Conservation (phyloP, 2,113 vertebrate genomes). For the Ochotona curzoniae region DNA sequence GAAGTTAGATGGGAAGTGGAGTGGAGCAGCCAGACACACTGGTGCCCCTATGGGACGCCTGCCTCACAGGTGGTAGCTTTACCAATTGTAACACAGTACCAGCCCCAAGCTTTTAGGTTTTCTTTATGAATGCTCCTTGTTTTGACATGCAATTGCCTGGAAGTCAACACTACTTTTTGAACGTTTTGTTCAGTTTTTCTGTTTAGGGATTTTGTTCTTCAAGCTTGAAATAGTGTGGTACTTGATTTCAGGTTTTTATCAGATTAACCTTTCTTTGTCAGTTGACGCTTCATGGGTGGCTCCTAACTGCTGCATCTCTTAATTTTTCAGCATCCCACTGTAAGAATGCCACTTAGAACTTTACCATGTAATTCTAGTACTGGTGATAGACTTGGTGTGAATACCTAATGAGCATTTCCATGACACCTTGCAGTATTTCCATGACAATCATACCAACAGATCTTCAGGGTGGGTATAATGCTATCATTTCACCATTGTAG, state of each 20-base stretch:
- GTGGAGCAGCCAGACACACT: no score
- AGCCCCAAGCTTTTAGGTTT: background rate
- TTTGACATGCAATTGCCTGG: background rate
- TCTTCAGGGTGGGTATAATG: background rate
- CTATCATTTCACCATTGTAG: background rate
- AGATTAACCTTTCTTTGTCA: slow-evolving; percentile 22
- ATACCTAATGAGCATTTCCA: background rate
- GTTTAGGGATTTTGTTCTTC: slow-evolving; percentile 5
- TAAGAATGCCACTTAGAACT: background rate
- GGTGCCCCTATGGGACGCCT: no score
- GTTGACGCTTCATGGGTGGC: background rate
- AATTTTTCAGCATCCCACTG: background rate
- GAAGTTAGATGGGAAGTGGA: no score
- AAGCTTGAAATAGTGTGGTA: background rate
- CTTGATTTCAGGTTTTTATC: background rate
- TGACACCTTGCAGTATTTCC: background rate
- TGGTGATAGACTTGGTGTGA: background rate
- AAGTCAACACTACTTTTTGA: background rate
- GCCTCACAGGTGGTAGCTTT: no score
- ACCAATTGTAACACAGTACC: no score
- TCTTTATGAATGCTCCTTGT: background rate
- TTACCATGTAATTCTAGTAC: background rate
- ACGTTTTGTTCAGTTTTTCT: background rate
- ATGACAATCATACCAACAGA: background rate
- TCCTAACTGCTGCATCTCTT: background rate